These are phyloP conservation scores for Meda fulgida DNA, from an alignment of 2,797 vertebrate species.

Conservation along the genomic window DNA sequence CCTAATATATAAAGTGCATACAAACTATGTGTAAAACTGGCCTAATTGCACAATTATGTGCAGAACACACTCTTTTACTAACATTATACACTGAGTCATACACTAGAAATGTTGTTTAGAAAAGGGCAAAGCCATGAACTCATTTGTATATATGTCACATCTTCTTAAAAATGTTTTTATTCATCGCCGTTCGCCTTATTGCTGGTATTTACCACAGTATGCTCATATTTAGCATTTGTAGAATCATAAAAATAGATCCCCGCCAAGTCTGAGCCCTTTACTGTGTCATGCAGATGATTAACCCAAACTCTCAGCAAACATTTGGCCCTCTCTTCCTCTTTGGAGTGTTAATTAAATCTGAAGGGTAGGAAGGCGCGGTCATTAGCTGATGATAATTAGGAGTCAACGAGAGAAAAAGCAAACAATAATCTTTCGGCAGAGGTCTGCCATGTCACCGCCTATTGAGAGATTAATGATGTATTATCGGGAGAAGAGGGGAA, in stretches of 20 bases:
- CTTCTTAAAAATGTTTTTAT: conserved; percentile 12
- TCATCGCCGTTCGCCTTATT: background rate
- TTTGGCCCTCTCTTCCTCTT: conserved; percentile 44
- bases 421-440: conserved; percentile 43
- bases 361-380: conserved; percentile 50
- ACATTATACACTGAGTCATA: background rate
- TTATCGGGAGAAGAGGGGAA: conserved; percentile 40
- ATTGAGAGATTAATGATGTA: conserved; percentile 56
- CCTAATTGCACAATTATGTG: background rate
- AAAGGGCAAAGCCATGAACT: background rate
- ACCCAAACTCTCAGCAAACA: conserved; percentile 41
- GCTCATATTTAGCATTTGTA: conserved; percentile 22
- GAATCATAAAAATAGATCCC: conserved; percentile 29
- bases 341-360: conserved; percentile 56
- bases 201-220: background rate
- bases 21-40: background rate
- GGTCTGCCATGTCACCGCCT: conserved; percentile 42
- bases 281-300: conserved; percentile 42
- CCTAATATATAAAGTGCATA: background rate
- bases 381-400: conserved; percentile 57
- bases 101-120: conserved; percentile 11
- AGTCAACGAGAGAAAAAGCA: conserved; percentile 49
- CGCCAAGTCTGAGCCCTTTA: conserved; percentile 6
- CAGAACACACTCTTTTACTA: background rate
- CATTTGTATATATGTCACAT: conserved; percentile 10